Percentiles rank a stretch among this genome's conserved stretches.
phyloP scores from a whole-genome alignment of 2,888 invertebrate genomes.

The Chloromyia formosa region DNA sequence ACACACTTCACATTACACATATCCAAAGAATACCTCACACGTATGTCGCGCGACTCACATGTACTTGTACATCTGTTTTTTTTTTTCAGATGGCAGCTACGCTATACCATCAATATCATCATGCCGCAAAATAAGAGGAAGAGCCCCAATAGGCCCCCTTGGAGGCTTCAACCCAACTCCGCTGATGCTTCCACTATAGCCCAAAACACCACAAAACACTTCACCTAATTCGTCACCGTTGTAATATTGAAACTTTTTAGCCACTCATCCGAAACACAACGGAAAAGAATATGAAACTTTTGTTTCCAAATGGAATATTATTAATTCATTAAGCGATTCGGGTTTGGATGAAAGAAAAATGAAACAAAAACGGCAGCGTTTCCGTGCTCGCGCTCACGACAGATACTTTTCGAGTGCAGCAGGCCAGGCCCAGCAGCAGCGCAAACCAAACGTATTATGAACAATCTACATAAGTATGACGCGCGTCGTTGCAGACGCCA shows the following conservation, averaged over 20 bases:
- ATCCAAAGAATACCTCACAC: constrained; percentile 41
- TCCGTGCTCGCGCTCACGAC: too few species aligned
- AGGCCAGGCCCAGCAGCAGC: background rate
- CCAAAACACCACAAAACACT: constrained; percentile 4
- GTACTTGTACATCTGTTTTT: constrained; percentile 21
- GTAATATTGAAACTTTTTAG: background rate
- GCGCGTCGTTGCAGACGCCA: constrained; percentile 31
- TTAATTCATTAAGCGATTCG: background rate
- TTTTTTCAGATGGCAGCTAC: constrained; percentile 35
- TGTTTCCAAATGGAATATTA: background rate
- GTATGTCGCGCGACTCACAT: constrained; percentile 37
- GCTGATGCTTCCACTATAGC: background rate
- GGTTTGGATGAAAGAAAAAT: background rate
- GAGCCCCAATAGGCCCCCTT: constrained; percentile 5
- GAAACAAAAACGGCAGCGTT: too few species aligned
- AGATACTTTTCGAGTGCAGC: too few species aligned
- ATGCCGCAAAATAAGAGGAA: constrained; percentile 13
- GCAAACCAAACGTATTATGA: background rate
- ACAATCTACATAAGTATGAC: constrained; percentile 3
- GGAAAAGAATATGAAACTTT: too few species aligned
- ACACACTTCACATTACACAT: constrained; percentile 39
- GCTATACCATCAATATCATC: constrained; percentile 26
- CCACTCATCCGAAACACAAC: background rate
- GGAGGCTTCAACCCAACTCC: constrained; percentile 1
- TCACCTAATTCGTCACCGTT: background rate